Evolutionary conservation across 64 coral and sea anemone genomes (phyloP).

Genomic region (Cladopsammia gracilis): DNA sequence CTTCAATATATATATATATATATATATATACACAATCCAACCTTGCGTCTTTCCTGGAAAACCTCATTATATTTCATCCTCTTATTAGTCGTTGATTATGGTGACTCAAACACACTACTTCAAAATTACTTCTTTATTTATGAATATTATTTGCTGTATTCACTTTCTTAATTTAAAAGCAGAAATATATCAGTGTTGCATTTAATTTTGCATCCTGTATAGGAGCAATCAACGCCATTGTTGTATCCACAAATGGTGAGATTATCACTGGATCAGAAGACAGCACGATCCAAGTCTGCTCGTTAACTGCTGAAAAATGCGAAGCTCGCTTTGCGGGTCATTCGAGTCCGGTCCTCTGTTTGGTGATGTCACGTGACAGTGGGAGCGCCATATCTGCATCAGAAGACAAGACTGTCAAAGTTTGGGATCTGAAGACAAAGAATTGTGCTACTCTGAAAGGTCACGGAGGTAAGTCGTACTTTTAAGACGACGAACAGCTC

Average conservation of each 20-base stretch:
- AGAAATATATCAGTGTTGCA: too few relatives aligned
- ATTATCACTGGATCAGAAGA: constrained; percentile 74
- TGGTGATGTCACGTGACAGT: constrained; percentile 68
- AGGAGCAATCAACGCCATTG: constrained; percentile 76
- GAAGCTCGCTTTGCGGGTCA: constrained; percentile 61
- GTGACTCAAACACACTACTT: too few relatives aligned
- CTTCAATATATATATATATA: too few relatives aligned
- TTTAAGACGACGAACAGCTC: too few relatives aligned
- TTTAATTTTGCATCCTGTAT: not conserved
- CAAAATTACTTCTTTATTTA: too few relatives aligned
- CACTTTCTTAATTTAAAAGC: too few relatives aligned
- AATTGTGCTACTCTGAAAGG: constrained; percentile 90
- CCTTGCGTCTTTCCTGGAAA: too few relatives aligned
- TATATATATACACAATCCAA: too few relatives aligned
- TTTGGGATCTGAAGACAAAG: constrained; percentile 81
- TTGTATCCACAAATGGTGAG: constrained; percentile 27
- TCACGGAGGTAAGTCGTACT: constrained; percentile 61
- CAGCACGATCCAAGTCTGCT: constrained; percentile 57
- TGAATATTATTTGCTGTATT: too few relatives aligned
- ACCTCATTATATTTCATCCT: too few relatives aligned
- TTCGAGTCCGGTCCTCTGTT: constrained; percentile 72
- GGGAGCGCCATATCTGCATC: constrained; percentile 77
- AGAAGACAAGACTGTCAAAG: constrained; percentile 84
- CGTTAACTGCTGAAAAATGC: constrained; percentile 48
- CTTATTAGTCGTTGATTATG: too few relatives aligned